Base-by-base conservation (phyloP, 2,113 vertebrate species). In the Tachycineta bicolor region DNA sequence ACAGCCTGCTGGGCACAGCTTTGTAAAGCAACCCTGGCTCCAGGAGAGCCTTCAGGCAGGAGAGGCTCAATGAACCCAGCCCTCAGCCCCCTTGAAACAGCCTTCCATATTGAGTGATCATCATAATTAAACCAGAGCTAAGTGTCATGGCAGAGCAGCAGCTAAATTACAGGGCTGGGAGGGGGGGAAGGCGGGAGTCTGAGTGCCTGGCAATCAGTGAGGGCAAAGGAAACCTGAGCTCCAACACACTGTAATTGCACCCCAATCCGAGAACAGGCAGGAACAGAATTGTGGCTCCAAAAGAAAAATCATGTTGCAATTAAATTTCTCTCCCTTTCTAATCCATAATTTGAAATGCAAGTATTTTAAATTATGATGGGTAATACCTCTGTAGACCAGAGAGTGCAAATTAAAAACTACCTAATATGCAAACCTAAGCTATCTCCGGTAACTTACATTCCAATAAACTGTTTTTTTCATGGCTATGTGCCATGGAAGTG, bases 91-190 rank as follows among this genome's bases (percentile, higher is more conserved):
- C 83, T 79, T 94, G 68, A 92, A 97, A 93, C 46, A 97, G 93
- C 83, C 92, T 94, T 89, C 68, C 78, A 75, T 67, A 89, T 37
- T 83, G 96, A 97, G 91, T 3, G 68, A 97, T 96, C 90, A 87
- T 83, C 94, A 39, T 97, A 97, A 97, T 97, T 97, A 98, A 89
- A 89, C 39, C 11, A 46, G 88, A 94, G 83, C 24, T 59, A 60
- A 97, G 95, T 89, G 91, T 94, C 96, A 87, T 14, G 56, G 95
- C 59, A 94, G 84, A 96, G 91, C 86, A 95, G 90, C 86, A 93
- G 93, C 84, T 87, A 95, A 97, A 97, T 98, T 97, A 95, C 80
- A 97, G 97, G 88, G 95, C 97, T 97, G 90, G 78, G 75, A 93
- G 52, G 67, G 83, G 92, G 91, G 24, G 78, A 96, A 93, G 81